These are phyloP conservation scores for Empis livida DNA, from an alignment of 2,888 invertebrate genomes.

Conservation along the genomic window DNA sequence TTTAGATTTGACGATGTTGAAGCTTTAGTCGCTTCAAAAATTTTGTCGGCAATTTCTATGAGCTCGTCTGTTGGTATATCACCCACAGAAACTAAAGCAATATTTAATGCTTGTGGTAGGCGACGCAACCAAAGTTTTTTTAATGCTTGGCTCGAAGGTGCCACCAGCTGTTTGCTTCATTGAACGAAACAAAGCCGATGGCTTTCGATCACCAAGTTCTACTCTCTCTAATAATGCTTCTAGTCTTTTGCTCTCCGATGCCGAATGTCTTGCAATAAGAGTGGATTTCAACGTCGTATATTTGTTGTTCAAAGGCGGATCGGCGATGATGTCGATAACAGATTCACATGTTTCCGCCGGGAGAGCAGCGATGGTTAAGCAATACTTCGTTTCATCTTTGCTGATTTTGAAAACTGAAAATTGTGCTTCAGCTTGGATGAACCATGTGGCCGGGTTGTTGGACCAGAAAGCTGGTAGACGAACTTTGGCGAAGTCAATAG, in stretches of 20 bases:
- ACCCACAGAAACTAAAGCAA: constrained; percentile 3
- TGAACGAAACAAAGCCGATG: constrained; percentile 1
- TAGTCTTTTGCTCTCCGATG: constrained; percentile 2
- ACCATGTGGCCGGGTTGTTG: constrained; percentile 2
- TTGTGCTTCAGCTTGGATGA: constrained; percentile 5
- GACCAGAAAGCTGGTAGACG: constrained; percentile 2
- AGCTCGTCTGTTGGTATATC: constrained; percentile 3
- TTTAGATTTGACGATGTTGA: not conserved
- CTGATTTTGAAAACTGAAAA: constrained; percentile 2
- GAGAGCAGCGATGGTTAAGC: constrained; percentile 3
- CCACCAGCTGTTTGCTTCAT: constrained; percentile 4
- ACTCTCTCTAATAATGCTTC: constrained; percentile 2
- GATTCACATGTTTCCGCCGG: constrained; percentile 3
- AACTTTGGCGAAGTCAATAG: not conserved
- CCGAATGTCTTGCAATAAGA: constrained; percentile 1
- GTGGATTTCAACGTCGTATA: not conserved
- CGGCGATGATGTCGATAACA: constrained; percentile 2
- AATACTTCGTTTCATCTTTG: constrained; percentile 3
- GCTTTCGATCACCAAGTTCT: constrained; percentile 4
- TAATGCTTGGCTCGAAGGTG: not conserved
- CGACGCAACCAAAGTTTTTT: constrained; percentile 3
- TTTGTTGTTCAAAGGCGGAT: constrained; percentile 2
- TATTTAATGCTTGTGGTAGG: constrained; percentile 3
- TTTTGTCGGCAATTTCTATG: constrained; percentile 3
- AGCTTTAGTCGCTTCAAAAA: constrained; percentile 2